Base-by-base conservation (phyloP, 2,888 invertebrate species). In the Romanomermis culicivorax region DNA sequence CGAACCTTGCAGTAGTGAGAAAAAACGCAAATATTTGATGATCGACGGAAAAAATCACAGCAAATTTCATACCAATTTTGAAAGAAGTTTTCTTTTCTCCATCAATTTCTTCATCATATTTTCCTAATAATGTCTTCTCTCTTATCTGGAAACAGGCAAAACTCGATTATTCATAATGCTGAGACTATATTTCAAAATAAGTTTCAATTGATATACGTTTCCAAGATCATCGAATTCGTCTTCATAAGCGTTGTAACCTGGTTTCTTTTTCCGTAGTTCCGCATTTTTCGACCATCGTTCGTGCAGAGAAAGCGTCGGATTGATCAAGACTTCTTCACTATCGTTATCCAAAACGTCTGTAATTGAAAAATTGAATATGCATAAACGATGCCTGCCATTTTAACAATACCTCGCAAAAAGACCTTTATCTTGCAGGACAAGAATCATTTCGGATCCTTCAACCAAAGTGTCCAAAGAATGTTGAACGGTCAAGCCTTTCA, bases 41-140 rank as follows among this genome's bases (percentile, higher is more conserved):
- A n/a, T n/a, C n/a, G n/a, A n/a, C n/a, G n/a, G n/a, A n/a, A n/a
- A n/a, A n/a, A n/a, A n/a, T n/a, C n/a, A n/a, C n/a, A n/a, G n/a
- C n/a, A n/a, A n/a, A n/a, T n/a, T n/a, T n/a, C n/a, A n/a, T n/a
- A 27, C 88, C 89, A 58, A 93, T 78, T 54, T 78, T 73, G 72
- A 93, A 93, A 55, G 77, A 76, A 42, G 71, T 68, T 61, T 75
- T 77, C 61, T 79, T 79, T 54, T 74, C 77, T 1, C 81, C 82
- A 53, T 81, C 80, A 55, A 89, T 81, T 71, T 89, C 89, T 65
- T 89, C 89, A 69, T 95, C 89, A 69, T 97, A 95, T 74, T 97
- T 89, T 62, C 80, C 76, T 26, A 97, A 76, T 51, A 97, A 74
- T 14, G 11, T 45, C 45, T 45, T 45, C 4, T n/a, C 45, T 45